Percentiles rank a stretch among this genome's conserved stretches.
Conservation (phyloP, 2,888 invertebrate species). For the Sesia apiformis region DNA sequence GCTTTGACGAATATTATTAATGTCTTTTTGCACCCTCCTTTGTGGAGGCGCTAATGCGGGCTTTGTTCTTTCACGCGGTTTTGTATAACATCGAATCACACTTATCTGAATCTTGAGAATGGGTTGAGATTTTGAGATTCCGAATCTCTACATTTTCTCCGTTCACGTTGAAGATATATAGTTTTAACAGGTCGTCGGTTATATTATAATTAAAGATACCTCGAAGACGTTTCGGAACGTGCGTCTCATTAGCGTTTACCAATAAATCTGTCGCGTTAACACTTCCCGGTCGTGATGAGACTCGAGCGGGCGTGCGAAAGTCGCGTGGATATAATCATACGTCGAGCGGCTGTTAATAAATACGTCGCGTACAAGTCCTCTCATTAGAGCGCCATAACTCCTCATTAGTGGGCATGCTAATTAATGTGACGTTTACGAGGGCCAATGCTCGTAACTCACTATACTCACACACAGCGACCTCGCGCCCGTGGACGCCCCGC, state of each 20-base stretch:
- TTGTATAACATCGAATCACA: slow-evolving; percentile 66
- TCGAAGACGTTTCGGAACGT: not conserved
- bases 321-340: slow-evolving; percentile 1
- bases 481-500: not conserved
- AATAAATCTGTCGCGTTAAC: slow-evolving; percentile 9
- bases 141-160: too few relatives aligned
- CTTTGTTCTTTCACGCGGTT: slow-evolving; percentile 68
- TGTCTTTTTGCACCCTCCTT: slow-evolving; percentile 70
- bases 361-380: slow-evolving; percentile 56
- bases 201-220: not conserved
- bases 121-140: slow-evolving; percentile 14
- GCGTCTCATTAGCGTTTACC: slow-evolving; percentile 15
- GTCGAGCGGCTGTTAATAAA: slow-evolving; percentile 31
- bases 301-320: not conserved
- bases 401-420: slow-evolving; percentile 71
- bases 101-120: slow-evolving; percentile 46
- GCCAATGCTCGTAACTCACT: slow-evolving; percentile 36
- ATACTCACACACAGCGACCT: slow-evolving; percentile 2
- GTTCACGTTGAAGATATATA: too few relatives aligned
- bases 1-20: slow-evolving; percentile 76
- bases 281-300: slow-evolving; percentile 12
- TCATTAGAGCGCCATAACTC: slow-evolving; percentile 72
- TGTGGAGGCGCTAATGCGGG: slow-evolving; percentile 55
- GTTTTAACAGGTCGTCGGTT: not conserved
- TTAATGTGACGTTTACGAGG: slow-evolving; percentile 71